These are phyloP conservation scores for Idaea biselata DNA, from an alignment of 2,888 invertebrate species.

Conservation along the genomic window DNA sequence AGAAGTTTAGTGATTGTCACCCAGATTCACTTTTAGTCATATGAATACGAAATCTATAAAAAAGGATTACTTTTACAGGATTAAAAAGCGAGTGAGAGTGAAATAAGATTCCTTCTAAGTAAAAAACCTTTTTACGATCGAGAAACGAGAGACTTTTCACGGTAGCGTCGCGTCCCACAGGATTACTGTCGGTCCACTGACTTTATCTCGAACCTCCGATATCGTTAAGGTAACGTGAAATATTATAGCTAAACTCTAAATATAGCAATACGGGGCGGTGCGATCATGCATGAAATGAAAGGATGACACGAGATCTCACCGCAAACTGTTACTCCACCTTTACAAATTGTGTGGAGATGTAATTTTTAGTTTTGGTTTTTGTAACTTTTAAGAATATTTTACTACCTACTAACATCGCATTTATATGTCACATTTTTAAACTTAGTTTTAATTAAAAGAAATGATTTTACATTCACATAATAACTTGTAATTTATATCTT, in stretches of 20 bases:
- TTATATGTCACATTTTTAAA: too few relatives aligned
- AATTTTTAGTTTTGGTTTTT: background rate
- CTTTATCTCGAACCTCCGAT: constrained; percentile 42
- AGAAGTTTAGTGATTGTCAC: background rate
- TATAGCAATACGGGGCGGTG: constrained; percentile 56
- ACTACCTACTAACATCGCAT: too few relatives aligned
- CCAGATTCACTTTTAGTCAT: background rate
- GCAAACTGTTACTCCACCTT: background rate
- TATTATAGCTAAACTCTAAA: constrained; percentile 63
- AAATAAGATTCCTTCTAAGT: background rate
- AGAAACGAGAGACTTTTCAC: constrained; percentile 35
- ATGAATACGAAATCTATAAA: background rate
- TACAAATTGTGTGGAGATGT: background rate
- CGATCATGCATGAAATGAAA: constrained; percentile 60
- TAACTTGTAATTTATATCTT: too few relatives aligned
- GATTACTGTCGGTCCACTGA: constrained; percentile 63
- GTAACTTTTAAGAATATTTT: too few relatives aligned
- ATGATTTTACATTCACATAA: too few relatives aligned
- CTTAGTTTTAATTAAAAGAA: too few relatives aligned
- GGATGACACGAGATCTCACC: constrained; percentile 37
- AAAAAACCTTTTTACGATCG: constrained; percentile 10
- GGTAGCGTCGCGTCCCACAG: constrained; percentile 51
- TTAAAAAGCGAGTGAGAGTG: background rate
- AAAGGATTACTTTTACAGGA: background rate
- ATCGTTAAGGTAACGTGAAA: constrained; percentile 55